phyloP scores from a whole-genome alignment of 1,140 invertebrate species.

The Bactericera cockerelli region DNA sequence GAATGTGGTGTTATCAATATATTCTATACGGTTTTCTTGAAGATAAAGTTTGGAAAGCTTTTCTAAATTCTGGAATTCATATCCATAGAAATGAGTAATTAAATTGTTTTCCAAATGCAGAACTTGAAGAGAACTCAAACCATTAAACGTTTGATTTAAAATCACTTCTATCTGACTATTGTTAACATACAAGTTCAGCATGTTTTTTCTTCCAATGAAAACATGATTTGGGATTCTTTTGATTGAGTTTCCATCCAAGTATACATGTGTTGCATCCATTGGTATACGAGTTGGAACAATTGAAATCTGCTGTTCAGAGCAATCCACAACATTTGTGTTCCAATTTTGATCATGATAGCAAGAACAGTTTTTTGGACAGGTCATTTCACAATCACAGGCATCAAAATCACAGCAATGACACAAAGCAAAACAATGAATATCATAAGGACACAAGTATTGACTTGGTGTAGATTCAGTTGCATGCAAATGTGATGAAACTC shows the following conservation, averaged over 20 bases:
- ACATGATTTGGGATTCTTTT: conserved; percentile 69
- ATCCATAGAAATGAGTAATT: conserved; percentile 62
- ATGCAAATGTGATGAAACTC: conserved; percentile 47
- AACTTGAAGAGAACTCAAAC: conserved; percentile 59
- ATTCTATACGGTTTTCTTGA: conserved; percentile 65
- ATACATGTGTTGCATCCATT: conserved; percentile 86
- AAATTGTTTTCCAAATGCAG: conserved; percentile 76
- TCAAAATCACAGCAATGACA: conserved; percentile 91
- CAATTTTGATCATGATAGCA: conserved; percentile 86
- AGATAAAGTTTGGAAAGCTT: conserved; percentile 69
- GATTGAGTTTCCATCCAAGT: conserved; percentile 77
- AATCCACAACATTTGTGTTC: conserved; percentile 84
- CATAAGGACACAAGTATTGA: conserved; percentile 79
- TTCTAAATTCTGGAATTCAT: conserved; percentile 72
- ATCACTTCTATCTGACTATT: conserved; percentile 68
- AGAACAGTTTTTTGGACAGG: conserved; percentile 75
- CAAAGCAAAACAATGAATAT: conserved; percentile 79
- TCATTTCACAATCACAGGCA: conserved; percentile 90
- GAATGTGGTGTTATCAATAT: conserved; percentile 67
- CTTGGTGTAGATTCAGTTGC: conserved; percentile 43
- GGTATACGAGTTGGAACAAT: conserved; percentile 71
- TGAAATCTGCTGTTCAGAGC: conserved; percentile 53
- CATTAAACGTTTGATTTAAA: conserved; percentile 83
- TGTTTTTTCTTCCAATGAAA: conserved; percentile 82
- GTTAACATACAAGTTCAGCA: conserved; percentile 71